Conservation (phyloP, 2,888 invertebrate species). For the Leptura quadrifasciata region DNA sequence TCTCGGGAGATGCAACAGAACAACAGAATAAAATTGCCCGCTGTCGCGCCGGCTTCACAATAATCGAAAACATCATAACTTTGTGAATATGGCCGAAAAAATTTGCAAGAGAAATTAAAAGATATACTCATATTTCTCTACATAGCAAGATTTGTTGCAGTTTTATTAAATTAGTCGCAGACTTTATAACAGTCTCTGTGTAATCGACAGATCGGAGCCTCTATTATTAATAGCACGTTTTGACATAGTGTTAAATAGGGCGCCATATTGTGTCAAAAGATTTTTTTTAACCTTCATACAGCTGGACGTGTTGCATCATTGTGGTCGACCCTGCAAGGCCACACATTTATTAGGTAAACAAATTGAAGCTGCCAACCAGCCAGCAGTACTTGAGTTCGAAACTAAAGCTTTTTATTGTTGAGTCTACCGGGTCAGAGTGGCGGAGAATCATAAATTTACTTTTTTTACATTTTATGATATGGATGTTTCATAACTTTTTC, state of each 20-base stretch:
- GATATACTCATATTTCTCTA: no score
- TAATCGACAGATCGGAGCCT: not conserved
- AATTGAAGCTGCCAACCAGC: constrained; percentile 33
- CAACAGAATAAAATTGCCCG: no score
- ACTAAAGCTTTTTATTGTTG: constrained; percentile 25
- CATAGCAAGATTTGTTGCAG: no score
- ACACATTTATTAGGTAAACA: constrained; percentile 43
- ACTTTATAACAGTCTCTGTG: no score
- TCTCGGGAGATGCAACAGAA: no score
- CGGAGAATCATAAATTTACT: constrained; percentile 14
- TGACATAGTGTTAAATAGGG: constrained; percentile 7
- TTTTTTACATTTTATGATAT: constrained; percentile 16
- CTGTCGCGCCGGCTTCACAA: no score
- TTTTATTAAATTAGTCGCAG: no score
- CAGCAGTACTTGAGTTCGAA: constrained; percentile 18
- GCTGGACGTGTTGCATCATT: constrained; percentile 35
- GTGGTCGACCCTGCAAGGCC: constrained; percentile 48
- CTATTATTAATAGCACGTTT: not conserved
- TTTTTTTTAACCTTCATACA: constrained; percentile 26
- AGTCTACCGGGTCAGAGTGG: constrained; percentile 12
- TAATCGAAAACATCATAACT: no score
- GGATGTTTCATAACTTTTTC: not conserved
- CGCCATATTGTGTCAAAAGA: constrained; percentile 15
- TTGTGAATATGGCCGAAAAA: no score
- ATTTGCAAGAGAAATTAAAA: no score